Conservation (phyloP, 2,113 vertebrate species). For the Nesoenas mayeri region DNA sequence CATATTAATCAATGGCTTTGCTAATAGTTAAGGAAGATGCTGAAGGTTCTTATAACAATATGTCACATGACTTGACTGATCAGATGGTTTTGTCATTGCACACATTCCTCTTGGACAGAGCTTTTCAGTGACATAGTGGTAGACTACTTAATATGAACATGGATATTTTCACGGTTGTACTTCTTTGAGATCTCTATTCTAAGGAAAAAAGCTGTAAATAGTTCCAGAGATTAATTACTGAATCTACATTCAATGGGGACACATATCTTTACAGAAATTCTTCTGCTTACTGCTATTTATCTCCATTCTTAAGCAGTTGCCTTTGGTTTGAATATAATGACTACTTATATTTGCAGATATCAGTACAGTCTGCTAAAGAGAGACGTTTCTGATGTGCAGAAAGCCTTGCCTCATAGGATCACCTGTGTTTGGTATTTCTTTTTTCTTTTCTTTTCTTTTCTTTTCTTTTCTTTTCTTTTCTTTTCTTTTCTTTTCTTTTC, state of each 20-base stretch:
- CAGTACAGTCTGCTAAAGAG: not conserved
- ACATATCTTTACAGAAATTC: not conserved
- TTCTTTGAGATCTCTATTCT: not conserved
- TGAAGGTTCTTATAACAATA: not conserved
- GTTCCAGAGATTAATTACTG: not conserved
- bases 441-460: not conserved
- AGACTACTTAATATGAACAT: not conserved
- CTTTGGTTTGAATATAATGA: not conserved
- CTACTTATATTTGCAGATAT: not conserved
- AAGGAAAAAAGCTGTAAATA: not conserved
- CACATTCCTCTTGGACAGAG: not conserved
- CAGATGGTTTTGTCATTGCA: not conserved
- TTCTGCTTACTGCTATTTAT: not conserved
- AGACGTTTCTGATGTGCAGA: not conserved
- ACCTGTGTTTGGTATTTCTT: not conserved
- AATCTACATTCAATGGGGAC: not conserved
- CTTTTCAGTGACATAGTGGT: not conserved
- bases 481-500: no score
- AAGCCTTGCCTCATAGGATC: not conserved
- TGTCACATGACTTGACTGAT: not conserved
- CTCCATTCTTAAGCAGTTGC: not conserved
- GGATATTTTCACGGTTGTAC: not conserved
- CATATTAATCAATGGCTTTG: not conserved
- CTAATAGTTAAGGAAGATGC: rapidly evolving
- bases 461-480: not conserved